Evolutionary conservation across 2,888 invertebrate species (phyloP), one percentile per base, ranked within the genome.

Genomic region (Cordilura impudica): DNA sequence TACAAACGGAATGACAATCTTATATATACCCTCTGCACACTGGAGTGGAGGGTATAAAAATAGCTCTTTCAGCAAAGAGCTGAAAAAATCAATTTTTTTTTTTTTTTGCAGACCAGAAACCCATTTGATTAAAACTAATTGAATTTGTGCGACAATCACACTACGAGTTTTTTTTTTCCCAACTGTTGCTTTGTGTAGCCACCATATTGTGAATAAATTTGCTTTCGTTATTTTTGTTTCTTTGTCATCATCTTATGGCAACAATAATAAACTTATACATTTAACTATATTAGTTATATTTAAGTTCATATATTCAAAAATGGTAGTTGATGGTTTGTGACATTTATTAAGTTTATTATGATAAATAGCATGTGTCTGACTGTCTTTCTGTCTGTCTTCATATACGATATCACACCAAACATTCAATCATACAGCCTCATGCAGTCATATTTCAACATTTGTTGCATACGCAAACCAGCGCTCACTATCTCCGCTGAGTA

Each of bases 301-400:
- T n/a, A n/a, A n/a, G n/a, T n/a, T n/a, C n/a, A 58, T 39, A 54
- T 49, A 69, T 16, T 56, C 12, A 16, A 60, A 66, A 49, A 23
- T n/a, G 18, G 14, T 19, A 49, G 35, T 69, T 54, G 54, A 75
- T 63, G 54, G 43, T 21, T 26, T 19, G 14, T 56, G 75, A 75
- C 69, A 63, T 54, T 69, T 69, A 69, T 75, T 26, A 56, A 63
- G 69, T 75, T 69, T 54, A 75, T 69, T 26, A 69, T 69, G 69
- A 75, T 69, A 19, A 69, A 69, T 69, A 43, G 16, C 56, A 29
- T 35, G 26, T 72, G 47, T 16, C 35, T 39, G n/a, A 39, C 12
- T 39, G n/a, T 39, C 3, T 39, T 12, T 39, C 35, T n/a, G n/a
- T n/a, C 26, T 26, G n/a, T n/a, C n/a, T 39, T n/a, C 35, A 39